These are phyloP conservation scores for Crenichthys baileyi DNA, from an alignment of 2,797 vertebrate genomes.

Conservation along the genomic window DNA sequence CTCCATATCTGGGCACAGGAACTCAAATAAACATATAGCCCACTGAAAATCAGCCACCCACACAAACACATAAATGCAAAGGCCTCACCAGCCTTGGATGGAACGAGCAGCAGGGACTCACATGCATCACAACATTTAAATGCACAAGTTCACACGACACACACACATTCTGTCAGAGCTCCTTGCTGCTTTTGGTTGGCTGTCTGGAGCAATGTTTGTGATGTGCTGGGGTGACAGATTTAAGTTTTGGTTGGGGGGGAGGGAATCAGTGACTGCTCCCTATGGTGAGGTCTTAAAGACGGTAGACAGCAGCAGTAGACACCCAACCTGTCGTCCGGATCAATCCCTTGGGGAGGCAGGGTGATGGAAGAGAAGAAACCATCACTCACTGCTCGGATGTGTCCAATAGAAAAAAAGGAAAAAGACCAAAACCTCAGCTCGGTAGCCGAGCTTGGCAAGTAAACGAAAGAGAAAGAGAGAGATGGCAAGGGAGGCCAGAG, in stretches of 20 bases:
- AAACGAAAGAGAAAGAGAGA: conserved; percentile 40
- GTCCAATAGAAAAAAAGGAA: conserved; percentile 41
- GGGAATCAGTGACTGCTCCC: conserved; percentile 87
- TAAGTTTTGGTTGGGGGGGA: conserved; percentile 85
- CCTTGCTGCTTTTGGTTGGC: conserved; percentile 56
- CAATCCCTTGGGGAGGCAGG: conserved; percentile 45
- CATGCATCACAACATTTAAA: conserved; percentile 46
- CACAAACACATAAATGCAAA: conserved; percentile 40
- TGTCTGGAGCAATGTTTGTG: conserved; percentile 83
- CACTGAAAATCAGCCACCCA: conserved; percentile 48
- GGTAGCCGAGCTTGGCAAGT: conserved; percentile 62
- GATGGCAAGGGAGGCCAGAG: conserved; percentile 48
- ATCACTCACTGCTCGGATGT: conserved; percentile 49
- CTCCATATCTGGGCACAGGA: conserved; percentile 48
- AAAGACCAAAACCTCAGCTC: conserved; percentile 52
- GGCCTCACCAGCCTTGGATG: conserved; percentile 49
- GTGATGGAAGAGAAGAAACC: conserved; percentile 18
- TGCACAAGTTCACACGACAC: conserved; percentile 35
- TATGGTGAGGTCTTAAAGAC: conserved; percentile 85
- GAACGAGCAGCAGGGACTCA: conserved; percentile 43
- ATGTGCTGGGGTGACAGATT: conserved; percentile 83
- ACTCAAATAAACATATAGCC: conserved; percentile 56
- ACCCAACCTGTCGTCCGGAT: conserved; percentile 64
- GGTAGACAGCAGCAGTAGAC: conserved; percentile 71
- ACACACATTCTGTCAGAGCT: conserved; percentile 50